Base-by-base conservation (phyloP, 2,888 invertebrate species). In the Polyploca ridens region DNA sequence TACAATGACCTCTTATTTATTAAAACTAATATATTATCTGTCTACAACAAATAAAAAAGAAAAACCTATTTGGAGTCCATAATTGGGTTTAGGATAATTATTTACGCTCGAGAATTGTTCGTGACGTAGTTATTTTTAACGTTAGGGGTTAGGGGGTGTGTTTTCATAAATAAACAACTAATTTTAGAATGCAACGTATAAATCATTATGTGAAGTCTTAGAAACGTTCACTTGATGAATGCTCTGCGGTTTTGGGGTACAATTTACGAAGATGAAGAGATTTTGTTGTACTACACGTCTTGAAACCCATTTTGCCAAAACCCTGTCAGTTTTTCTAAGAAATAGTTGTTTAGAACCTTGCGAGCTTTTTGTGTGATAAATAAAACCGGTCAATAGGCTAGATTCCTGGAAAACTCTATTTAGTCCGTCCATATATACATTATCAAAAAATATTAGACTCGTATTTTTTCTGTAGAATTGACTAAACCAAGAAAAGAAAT, bases 201-300 rank as follows among this genome's bases (percentile, higher is more conserved):
- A n/a, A 46, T 46, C 46, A 46, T 41, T 38, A 13, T 14, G 44
- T 44, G 4, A 5, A 44, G n/a, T 46, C n/a, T 46, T 46, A n/a
- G n/a, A 46, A n/a, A 14, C 44, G 44, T 44, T 14, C 44, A 3
- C 44, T n/a, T 46, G 46, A 46, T 46, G 46, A 46, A n/a, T 46
- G 46, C 46, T 46, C n/a, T n/a, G 46, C 46, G n/a, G 46, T n/a
- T n/a, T 46, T 46, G n/a, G n/a, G 46, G n/a, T n/a, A n/a, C 46
- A 46, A 46, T 46, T 46, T 46, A n/a, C 7, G n/a, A 46, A 13
- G n/a, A n/a, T 10, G n/a, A 10, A 44, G 44, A 44, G 44, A 44
- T 14, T 44, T 14, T 41, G 41, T 41, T 41, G 41, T 41, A 1
- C 10, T 41, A 41, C 1, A 8, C 35, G 7, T 1, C 5, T 35